Evolutionary conservation across 2,888 invertebrate species (phyloP).

Genomic region (Acanthacorydalis orientalis): DNA sequence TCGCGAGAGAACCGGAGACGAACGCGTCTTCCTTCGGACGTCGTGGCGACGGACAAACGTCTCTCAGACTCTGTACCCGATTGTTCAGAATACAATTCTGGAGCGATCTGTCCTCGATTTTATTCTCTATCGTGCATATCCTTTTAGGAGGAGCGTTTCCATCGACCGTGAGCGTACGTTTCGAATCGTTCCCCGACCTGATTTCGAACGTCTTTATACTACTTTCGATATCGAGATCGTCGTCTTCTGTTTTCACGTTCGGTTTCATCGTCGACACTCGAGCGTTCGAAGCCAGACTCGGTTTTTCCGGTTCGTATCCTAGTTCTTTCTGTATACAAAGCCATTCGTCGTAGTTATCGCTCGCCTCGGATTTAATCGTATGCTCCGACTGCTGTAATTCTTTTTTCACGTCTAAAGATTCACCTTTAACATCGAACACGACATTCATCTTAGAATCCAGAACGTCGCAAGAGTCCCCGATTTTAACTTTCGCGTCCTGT

Average conservation of each 20-base stretch:
- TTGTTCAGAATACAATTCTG: too few species aligned
- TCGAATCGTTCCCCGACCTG: background rate
- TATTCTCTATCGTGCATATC: background rate
- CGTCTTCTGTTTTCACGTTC: background rate
- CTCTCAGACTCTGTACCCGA: too few species aligned
- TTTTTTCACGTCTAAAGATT: background rate
- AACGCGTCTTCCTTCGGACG: too few species aligned
- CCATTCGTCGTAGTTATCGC: constrained; percentile 40
- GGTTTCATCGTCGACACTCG: constrained; percentile 2
- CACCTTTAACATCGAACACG: too few species aligned
- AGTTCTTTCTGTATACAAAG: constrained; percentile 48
- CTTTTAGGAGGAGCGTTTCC: background rate
- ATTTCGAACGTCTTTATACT: constrained; percentile 6
- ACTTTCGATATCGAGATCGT: constrained; percentile 4
- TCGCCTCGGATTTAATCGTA: constrained; percentile 9
- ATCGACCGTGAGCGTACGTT: background rate
- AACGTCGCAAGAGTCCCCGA: background rate
- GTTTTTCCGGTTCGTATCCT: constrained; percentile 24
- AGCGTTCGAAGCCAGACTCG: background rate
- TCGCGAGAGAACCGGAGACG: too few species aligned
- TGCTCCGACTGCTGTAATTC: background rate
- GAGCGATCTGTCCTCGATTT: too few species aligned
- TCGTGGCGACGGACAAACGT: too few species aligned
- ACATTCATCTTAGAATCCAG: background rate
- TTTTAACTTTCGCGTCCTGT: background rate